phyloP scores from a whole-genome alignment of 2,797 vertebrate genomes.

The Tapera naevia region DNA sequence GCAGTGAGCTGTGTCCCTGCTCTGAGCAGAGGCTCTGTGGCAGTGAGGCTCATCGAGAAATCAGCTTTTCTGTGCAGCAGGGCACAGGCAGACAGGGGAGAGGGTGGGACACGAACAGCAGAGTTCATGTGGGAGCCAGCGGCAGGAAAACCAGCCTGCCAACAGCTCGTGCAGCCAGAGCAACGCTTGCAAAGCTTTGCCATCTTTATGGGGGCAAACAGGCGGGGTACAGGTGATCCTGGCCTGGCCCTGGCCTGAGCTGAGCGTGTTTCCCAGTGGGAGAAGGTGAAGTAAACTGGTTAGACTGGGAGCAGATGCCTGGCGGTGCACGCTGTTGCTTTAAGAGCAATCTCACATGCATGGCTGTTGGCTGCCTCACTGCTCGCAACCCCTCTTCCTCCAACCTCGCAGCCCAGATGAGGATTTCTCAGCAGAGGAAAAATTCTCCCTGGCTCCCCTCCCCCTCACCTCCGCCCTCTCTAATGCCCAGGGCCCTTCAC shows the following conservation, averaged over 20 bases:
- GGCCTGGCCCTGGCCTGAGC: not conserved
- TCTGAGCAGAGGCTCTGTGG: not conserved
- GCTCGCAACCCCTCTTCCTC: constrained; percentile 72
- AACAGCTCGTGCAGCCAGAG: not conserved
- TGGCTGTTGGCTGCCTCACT: constrained; percentile 67
- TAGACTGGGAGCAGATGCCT: not conserved
- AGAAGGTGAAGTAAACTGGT: not conserved
- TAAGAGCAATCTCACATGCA: constrained; percentile 72
- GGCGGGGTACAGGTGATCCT: constrained; percentile 13
- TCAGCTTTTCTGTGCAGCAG: not conserved
- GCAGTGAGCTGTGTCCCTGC: not conserved
- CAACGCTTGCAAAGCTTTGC: not conserved
- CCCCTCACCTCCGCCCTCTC: constrained; percentile 80
- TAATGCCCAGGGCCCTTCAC: constrained; percentile 98
- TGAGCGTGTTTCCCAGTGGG: not conserved
- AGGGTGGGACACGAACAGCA: constrained; percentile 45
- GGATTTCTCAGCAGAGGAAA: constrained; percentile 86
- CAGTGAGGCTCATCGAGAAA: not conserved
- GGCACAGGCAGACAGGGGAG: constrained; percentile 37
- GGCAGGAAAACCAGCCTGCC: not conserved
- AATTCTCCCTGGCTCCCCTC: constrained; percentile 85
- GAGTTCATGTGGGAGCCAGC: constrained; percentile 53
- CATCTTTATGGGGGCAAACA: constrained; percentile 58
- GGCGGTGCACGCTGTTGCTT: constrained; percentile 57
- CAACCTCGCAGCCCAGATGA: constrained; percentile 78